A percentile compares a stretch with the other conserved stretches of the same genome.
Evolutionary conservation across 2,888 invertebrate species (phyloP).

Genomic region (Daptonema setosum): DNA sequence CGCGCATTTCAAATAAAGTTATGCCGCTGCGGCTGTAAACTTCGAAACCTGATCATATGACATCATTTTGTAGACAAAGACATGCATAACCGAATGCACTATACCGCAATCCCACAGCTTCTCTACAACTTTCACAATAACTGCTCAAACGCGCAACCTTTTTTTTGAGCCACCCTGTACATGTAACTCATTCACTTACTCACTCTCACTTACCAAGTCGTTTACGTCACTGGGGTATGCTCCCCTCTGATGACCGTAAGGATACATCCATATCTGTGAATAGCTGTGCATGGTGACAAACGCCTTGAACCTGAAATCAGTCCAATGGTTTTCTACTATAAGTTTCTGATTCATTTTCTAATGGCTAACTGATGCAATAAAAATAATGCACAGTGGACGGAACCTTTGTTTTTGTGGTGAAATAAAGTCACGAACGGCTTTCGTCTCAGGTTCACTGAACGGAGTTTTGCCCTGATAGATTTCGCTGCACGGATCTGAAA

Average conservation of each 20-base stretch:
- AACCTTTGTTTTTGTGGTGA: not conserved
- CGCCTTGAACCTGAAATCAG: conserved; percentile 9
- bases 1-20: too few relatives aligned
- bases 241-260: conserved; percentile 14
- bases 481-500: conserved; percentile 23
- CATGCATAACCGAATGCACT: too few relatives aligned
- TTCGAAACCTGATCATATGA: too few relatives aligned
- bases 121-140: too few relatives aligned
- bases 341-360: not conserved
- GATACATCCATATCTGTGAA: conserved; percentile 9
- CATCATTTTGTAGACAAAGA: too few relatives aligned
- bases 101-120: too few relatives aligned
- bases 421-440: conserved; percentile 21
- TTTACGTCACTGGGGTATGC: conserved; percentile 23
- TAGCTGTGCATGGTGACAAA: conserved; percentile 8
- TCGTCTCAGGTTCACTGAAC: conserved; percentile 25
- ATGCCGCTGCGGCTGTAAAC: too few relatives aligned
- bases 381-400: too few relatives aligned
- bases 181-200: too few relatives aligned
- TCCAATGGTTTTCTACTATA: not conserved
- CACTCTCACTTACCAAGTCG: conserved; percentile 20
- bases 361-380: too few relatives aligned
- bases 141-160: too few relatives aligned
- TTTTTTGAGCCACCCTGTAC: too few relatives aligned
- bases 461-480: conserved; percentile 22